These are phyloP conservation scores for Penaeus japonicus DNA, from an alignment of 1,140 invertebrate genomes.

Conservation along the genomic window DNA sequence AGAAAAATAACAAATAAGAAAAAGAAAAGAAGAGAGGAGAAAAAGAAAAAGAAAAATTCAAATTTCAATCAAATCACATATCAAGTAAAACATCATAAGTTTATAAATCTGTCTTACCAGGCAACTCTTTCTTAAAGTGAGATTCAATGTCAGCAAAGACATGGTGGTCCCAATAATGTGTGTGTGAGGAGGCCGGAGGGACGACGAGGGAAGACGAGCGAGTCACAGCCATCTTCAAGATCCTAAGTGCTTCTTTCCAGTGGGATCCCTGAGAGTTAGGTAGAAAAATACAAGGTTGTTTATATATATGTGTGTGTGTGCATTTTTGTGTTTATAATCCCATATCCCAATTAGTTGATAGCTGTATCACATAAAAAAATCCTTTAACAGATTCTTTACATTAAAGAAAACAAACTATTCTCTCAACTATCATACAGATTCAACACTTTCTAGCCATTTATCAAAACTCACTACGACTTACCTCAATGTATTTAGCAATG, in stretches of 20 bases:
- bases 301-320: neutral
- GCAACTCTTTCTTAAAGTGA: conserved; percentile 81
- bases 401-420: no score
- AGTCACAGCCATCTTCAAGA: conserved; percentile 94
- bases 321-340: neutral
- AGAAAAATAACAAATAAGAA: no score
- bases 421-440: no score
- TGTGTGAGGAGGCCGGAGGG: conserved; percentile 64
- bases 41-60: no score
- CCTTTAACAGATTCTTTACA: no score
- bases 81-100: neutral
- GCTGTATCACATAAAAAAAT: no score
- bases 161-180: conserved; percentile 62
- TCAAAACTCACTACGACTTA: conserved; percentile 42
- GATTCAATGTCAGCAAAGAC: conserved; percentile 80
- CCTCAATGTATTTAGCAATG: conserved; percentile 95
- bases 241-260: conserved; percentile 96
- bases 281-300: neutral
- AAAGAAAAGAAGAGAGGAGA: no score
- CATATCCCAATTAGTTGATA: no score
- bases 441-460: no score
- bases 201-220: conserved; percentile 80
- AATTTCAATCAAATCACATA: no score
- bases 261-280: conserved; percentile 75
- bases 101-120: conserved; percentile 64